Base-by-base conservation (phyloP, 35 echinoderm and acorn worm genomes). In the Apostichopus japonicus region DNA sequence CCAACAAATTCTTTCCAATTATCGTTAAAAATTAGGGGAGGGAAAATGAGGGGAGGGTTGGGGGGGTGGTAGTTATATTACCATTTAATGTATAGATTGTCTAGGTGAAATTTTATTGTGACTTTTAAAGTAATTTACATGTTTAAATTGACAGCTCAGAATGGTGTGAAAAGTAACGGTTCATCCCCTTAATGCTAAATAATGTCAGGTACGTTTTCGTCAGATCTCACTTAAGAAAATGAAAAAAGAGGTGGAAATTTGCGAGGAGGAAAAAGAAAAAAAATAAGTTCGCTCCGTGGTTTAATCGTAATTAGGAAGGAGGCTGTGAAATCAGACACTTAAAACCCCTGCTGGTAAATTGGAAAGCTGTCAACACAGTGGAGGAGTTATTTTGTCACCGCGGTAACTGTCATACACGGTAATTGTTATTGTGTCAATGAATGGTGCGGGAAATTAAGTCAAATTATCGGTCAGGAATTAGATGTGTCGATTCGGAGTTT, bases 91-190 rank as follows among this genome's bases (percentile, higher is more conserved):
- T 6, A 21, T 75, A 19, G 17, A 75, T 23, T 75, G 17, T 75
- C 21, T 61, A 10, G 57, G 71, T 75, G 71, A 75, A 75, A 44
- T 21, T 75, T 75, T 23, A 75, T 44, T 75, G 71, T 15, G 71
- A 75, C 71, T 75, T 75, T 75, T 75, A 75, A 75, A 75, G 71
- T 75, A 75, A 75, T 75, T 75, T 75, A 57, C 54, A 53, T 84
- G 55, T 56, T 58, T 10, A 57, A 57, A 55, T 57, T 84, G 81
- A 84, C 81, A 84, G 56, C 54, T 16, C 55, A 57, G 4, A 11
- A 7, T 55, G 56, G 81, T 84, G 81, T 84, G 81, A 84, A 84
- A 84, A 84, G 54, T 84, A 55, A 58, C 81, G 81, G 81, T 58
- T 57, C 81, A 17, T 59, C 54, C 53, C n/a, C 16, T 53, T 84